Evolutionary conservation across 2,113 vertebrate genomes (phyloP), one percentile per base, ranked within the genome.

Genomic region (Apteryx mantelli): DNA sequence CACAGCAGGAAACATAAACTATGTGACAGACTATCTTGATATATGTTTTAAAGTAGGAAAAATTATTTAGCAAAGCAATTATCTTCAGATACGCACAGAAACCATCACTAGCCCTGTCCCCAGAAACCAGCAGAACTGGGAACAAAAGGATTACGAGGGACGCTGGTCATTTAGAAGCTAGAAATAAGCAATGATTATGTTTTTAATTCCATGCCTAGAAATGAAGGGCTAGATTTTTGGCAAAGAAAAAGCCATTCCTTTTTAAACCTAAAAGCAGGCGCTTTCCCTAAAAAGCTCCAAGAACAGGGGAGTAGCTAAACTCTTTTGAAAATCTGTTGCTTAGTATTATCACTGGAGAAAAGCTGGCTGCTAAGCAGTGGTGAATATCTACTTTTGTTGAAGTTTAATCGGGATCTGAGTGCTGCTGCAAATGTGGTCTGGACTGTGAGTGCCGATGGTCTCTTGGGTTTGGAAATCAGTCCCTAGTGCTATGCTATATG

Each of bases 1-100:
- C 96, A 86, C 96, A 98, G 96, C 94, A 97, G 97, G 97, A 97
- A 98, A 96, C 92, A 80, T 96, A 96, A 97, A 96, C 92, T 94
- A n/a, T 95, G 96, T 91, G 95, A 92, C 95, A 97, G 83, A 82
- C 92, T 96, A 97, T 95, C 96, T 97, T 91, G 78, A 87, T 91
- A 77, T 89, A 95, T 92, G 90, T 94, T 97, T 95, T 86, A 95
- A 96, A 97, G 90, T 69, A 94, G 86, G 50, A 90, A 94, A 93
- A 91, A 95, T 68, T 94, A 94, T 96, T 97, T 97, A 97, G 96
- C 86, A 86, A 95, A 95, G 85, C 97, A 97, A 97, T 98, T 98
- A 97, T 97, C 93, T 96, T 89, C 94, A 95, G 90, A 88, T 50
- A 14, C 46, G 86, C 97, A 95, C 93, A 94, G 73, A 97, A 96